A percentile compares a stretch with the other conserved stretches of the same genome.
Conservation (phyloP, 2,797 vertebrate genomes). For the Peromyscus aztecus region DNA sequence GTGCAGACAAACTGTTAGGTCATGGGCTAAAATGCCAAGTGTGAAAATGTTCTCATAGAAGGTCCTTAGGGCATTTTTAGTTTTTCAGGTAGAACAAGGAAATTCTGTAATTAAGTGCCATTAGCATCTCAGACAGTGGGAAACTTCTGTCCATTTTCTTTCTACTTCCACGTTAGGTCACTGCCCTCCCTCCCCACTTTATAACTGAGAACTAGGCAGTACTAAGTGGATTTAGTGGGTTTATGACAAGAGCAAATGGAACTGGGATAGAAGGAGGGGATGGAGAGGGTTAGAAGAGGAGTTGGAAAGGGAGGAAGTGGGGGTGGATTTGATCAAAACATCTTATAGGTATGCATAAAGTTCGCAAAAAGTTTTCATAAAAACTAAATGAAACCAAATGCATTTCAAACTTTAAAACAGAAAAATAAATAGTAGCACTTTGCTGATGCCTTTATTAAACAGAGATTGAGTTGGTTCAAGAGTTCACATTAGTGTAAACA, state of each 20-base stretch:
- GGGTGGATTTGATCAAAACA: not conserved
- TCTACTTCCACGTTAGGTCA: not conserved
- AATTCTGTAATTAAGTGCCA: not conserved
- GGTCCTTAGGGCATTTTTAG: not conserved
- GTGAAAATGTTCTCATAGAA: slow-evolving; percentile 17
- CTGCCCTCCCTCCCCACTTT: accelerated
- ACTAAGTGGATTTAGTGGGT: not conserved
- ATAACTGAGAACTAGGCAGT: not conserved
- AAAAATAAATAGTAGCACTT: not conserved
- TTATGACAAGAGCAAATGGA: not conserved
- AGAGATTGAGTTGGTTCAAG: not conserved
- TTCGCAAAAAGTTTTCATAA: not conserved
- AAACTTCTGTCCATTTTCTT: slow-evolving; percentile 22
- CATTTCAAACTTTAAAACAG: not conserved
- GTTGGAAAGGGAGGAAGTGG: too few species aligned
- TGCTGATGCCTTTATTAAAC: not conserved
- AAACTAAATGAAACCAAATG: not conserved
- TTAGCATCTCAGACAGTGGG: slow-evolving; percentile 5
- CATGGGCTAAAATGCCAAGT: slow-evolving; percentile 5
- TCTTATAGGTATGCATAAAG: not conserved
- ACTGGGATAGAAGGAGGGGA: not conserved
- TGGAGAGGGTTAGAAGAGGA: not conserved
- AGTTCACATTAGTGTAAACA: not conserved
- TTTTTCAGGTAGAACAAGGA: not conserved
- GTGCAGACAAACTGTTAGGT: not conserved